These are phyloP conservation scores for Chiloscyllium plagiosum DNA, from an alignment of 2,113 vertebrate species.

Conservation along the genomic window DNA sequence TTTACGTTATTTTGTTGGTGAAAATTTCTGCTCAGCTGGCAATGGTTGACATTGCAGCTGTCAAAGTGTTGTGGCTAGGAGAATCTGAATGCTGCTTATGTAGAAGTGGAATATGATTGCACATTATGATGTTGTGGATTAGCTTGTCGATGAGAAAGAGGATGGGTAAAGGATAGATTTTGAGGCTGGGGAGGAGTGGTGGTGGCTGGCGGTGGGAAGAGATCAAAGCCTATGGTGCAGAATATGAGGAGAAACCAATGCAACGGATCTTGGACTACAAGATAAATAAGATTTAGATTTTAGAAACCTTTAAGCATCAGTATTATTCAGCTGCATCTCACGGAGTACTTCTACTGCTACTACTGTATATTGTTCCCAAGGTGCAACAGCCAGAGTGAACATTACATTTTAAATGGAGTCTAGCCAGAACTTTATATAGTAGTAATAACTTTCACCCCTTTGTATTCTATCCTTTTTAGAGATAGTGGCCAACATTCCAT, in stretches of 20 bases:
- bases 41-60: too few species aligned
- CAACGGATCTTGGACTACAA: not conserved
- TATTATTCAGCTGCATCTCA: not conserved
- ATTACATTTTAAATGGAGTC: not conserved
- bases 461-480: not conserved
- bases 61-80: too few species aligned
- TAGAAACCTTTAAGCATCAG: not conserved
- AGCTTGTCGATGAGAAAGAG: not conserved
- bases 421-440: not conserved
- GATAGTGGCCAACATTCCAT: constrained; percentile 15
- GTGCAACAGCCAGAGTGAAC: not conserved
- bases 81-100: too few species aligned
- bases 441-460: not conserved
- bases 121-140: too few species aligned
- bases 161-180: not conserved
- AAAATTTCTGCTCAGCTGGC: too few species aligned
- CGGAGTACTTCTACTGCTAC: too few species aligned
- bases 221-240: not conserved
- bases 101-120: too few species aligned
- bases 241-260: not conserved
- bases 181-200: too few species aligned
- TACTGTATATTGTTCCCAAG: not conserved
- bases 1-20: too few species aligned
- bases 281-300: too few species aligned
- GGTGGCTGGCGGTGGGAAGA: too few species aligned